Evolutionary conservation across 2,797 vertebrate genomes (phyloP), one percentile per base, ranked within the genome.

Genomic region (Onychomys torridus): DNA sequence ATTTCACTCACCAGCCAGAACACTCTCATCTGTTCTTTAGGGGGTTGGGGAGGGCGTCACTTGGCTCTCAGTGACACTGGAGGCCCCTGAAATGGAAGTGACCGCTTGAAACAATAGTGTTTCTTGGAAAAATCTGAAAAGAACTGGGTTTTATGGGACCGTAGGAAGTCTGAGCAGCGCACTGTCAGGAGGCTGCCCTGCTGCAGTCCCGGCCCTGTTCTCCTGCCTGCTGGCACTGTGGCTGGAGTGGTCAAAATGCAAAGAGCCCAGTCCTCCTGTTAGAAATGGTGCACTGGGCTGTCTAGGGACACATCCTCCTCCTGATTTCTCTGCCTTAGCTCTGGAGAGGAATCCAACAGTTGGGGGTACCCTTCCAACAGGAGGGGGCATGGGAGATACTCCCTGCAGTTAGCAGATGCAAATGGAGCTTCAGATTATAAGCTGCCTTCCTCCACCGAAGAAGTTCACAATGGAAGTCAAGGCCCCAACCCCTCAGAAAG

Each of bases 91-190:
- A n/a, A 75, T 57, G 69, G 67, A 95, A 94, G 23, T 14, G 34
- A 61, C 78, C 85, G 29, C 43, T 73, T 0, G 2, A 86, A 93
- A 90, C 63, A 12, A 4, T 8, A 90, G 57, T 46, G 46, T 86
- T 61, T 65, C 88, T 95, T 40, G 34, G 86, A 92, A 73, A 93
- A 87, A 46, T 69, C 8, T 29, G 81, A 87, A 77, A 92, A 90
- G 84, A 82, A 63, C 91, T 34, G 29, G 52, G 32, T 61, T 12
- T 85, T 69, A n/a, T 9, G 29, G 27, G 82, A 59, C 57, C 27
- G 29, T n/a, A 65, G 73, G 63, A 89, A 85, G n/a, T 69, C 43
- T 37, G n/a, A 49, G n/a, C 11, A 13, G 57, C 6, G 34, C 1
- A 9, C 17, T 2, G 23, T 43, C n/a, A 32, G 65, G n/a, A 63